Evolutionary conservation across 1,140 invertebrate genomes (phyloP).

Genomic region (Goniozus legneri): DNA sequence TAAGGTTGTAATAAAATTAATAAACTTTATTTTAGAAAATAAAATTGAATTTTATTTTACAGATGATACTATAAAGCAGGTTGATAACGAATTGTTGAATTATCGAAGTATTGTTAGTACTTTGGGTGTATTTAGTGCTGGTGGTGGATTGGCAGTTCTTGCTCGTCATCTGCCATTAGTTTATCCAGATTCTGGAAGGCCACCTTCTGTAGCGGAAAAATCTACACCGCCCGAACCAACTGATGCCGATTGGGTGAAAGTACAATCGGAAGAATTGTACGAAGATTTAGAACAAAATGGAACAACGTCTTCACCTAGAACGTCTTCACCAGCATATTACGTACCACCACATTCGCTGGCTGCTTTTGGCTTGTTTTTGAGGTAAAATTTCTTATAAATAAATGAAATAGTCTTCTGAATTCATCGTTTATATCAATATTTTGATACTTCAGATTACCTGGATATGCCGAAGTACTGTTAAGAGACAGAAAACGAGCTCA

Average conservation of each 20-base stretch:
- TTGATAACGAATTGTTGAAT: slow-evolving; percentile 35
- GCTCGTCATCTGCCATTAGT: slow-evolving; percentile 82
- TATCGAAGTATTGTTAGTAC: slow-evolving; percentile 60
- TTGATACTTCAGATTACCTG: slow-evolving; percentile 62
- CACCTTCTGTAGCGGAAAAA: slow-evolving; percentile 53
- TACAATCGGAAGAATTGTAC: slow-evolving; percentile 70
- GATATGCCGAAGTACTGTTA: slow-evolving; percentile 84
- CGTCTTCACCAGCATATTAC: slow-evolving; percentile 49
- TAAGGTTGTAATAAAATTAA: too few relatives aligned
- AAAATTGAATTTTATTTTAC: slow-evolving; percentile 8
- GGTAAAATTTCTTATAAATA: not conserved
- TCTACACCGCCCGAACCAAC: slow-evolving; percentile 52
- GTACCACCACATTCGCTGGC: slow-evolving; percentile 87
- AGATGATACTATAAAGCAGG: slow-evolving; percentile 33
- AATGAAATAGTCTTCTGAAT: not conserved
- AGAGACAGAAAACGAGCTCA: slow-evolving; percentile 80
- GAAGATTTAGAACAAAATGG: slow-evolving; percentile 61
- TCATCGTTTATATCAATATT: not conserved
- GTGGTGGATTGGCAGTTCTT: slow-evolving; percentile 82
- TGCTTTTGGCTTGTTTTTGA: slow-evolving; percentile 82
- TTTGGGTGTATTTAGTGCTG: slow-evolving; percentile 77
- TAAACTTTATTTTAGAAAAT: too few relatives aligned
- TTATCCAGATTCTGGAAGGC: slow-evolving; percentile 71
- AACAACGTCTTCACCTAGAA: slow-evolving; percentile 35
- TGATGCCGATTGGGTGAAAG: slow-evolving; percentile 76